These are phyloP conservation scores for Notarius quadriscutis DNA, from an alignment of 2,113 vertebrate genomes.

Conservation along the genomic window DNA sequence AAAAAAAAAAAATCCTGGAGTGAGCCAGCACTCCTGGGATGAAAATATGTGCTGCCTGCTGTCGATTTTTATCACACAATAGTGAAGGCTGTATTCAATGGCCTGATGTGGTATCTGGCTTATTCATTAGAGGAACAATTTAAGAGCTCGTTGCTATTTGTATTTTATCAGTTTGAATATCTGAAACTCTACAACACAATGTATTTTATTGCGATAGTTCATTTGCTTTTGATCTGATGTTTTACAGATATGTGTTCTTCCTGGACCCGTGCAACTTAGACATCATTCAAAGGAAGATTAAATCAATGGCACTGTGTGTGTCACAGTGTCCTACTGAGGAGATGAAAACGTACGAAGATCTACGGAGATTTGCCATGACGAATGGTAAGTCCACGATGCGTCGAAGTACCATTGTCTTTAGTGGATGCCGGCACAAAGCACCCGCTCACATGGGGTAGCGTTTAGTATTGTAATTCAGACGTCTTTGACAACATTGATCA, in stretches of 20 bases:
- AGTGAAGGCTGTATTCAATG: conserved; percentile 21
- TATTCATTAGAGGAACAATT: neutral
- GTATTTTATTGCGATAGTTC: conserved; percentile 1
- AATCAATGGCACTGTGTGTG: conserved; percentile 91
- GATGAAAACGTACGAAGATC: conserved; percentile 83
- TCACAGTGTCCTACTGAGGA: conserved; percentile 85
- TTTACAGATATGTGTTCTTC: conserved; percentile 91
- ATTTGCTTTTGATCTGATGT: conserved; percentile 8
- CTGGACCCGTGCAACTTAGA: conserved; percentile 96
- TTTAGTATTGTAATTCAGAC: neutral
- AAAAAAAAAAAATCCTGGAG: conserved; percentile 21
- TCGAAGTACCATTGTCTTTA: neutral
- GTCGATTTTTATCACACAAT: conserved; percentile 50
- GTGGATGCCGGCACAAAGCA: neutral
- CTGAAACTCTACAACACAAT: neutral
- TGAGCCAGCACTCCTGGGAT: conserved; percentile 43
- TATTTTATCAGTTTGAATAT: conserved; percentile 21
- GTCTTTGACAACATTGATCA: neutral
- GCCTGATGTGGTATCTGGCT: conserved; percentile 30
- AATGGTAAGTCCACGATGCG: conserved; percentile 80
- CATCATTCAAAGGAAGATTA: conserved; percentile 88
- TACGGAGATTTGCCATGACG: conserved; percentile 87
- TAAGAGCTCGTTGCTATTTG: conserved; percentile 17
- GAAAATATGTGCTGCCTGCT: conserved; percentile 47
- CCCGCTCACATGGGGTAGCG: too few relatives aligned